phyloP scores from a whole-genome alignment of 2,888 invertebrate genomes.

The Opisthograptis luteolata region DNA sequence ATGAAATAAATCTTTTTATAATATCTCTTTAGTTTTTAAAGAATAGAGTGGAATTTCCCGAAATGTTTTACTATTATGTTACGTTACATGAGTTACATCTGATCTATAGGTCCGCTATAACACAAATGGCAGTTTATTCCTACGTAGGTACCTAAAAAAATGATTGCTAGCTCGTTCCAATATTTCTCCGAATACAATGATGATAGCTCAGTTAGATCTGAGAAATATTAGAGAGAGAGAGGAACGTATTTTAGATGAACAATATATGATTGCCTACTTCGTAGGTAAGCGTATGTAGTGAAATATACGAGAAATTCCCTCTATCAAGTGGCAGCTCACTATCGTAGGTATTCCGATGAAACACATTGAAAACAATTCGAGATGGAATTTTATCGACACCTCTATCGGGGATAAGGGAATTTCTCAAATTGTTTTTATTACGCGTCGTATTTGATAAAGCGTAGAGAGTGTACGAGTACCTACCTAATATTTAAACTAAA shows the following conservation, averaged over 20 bases:
- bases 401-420: slow-evolving; percentile 32
- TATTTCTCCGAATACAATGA: slow-evolving; percentile 16
- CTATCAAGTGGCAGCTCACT: slow-evolving; percentile 48
- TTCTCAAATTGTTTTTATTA: slow-evolving; percentile 28
- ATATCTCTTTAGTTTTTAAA: no score
- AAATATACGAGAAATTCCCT: slow-evolving; percentile 44
- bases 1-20: no score
- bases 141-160: not conserved
- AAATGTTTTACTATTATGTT: no score
- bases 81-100: no score
- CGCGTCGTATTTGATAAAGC: slow-evolving; percentile 21
- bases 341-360: slow-evolving; percentile 55
- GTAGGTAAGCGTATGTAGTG: slow-evolving; percentile 25
- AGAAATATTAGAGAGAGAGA: slow-evolving; percentile 16
- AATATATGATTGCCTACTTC: slow-evolving; percentile 21
- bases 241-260: slow-evolving; percentile 4
- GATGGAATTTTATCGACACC: slow-evolving; percentile 48
- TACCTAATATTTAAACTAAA: slow-evolving; percentile 6
- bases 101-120: no score
- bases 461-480: slow-evolving; percentile 2
- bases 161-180: not conserved
- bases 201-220: slow-evolving; percentile 18
- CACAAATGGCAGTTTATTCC: slow-evolving; percentile 5
- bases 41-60: no score
- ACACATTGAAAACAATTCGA: slow-evolving; percentile 61